Percentiles rank a stretch among this genome's conserved stretches.
These are phyloP conservation scores for Leucophenga varia DNA, from an alignment of 1,140 invertebrate genomes.

Conservation along the genomic window DNA sequence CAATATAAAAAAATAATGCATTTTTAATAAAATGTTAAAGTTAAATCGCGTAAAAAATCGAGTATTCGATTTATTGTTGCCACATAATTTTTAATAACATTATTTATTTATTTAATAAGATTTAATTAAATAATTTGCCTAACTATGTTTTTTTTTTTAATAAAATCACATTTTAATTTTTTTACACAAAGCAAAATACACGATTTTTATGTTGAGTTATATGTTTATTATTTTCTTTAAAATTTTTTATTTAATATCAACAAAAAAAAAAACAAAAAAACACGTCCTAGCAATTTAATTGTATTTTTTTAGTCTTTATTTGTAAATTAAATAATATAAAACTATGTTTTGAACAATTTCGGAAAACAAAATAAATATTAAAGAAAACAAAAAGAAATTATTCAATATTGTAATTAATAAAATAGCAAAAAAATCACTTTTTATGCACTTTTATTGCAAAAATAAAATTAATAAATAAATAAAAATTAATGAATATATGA, in stretches of 20 bases:
- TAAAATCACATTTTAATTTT: conserved; percentile 6
- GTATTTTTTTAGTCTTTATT: conserved; percentile 40
- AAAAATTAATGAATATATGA: too few relatives aligned
- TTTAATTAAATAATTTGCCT: conserved; percentile 29
- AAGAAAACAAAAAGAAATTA: too few relatives aligned
- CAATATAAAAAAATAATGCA: conserved; percentile 16
- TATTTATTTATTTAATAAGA: conserved; percentile 42
- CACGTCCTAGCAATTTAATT: conserved; percentile 50
- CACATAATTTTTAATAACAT: conserved; percentile 40
- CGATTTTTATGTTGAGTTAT: conserved; percentile 27
- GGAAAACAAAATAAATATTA: too few relatives aligned
- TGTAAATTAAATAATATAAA: too few relatives aligned
- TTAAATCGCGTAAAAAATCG: conserved; percentile 40
- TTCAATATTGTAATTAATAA: too few relatives aligned
- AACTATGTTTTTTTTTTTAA: conserved; percentile 32
- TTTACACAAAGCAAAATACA: conserved; percentile 3
- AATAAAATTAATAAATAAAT: too few relatives aligned
- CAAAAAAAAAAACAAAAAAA: conserved; percentile 21
- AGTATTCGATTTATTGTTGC: conserved; percentile 46
- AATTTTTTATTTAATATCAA: conserved; percentile 35
- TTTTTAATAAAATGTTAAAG: conserved; percentile 27
- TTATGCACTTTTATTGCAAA: too few relatives aligned
- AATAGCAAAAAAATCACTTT: too few relatives aligned
- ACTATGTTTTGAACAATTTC: too few relatives aligned
- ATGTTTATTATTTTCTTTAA: conserved; percentile 31